These are phyloP conservation scores for Thunnus thynnus DNA, from an alignment of 2,113 vertebrate genomes.

Conservation along the genomic window DNA sequence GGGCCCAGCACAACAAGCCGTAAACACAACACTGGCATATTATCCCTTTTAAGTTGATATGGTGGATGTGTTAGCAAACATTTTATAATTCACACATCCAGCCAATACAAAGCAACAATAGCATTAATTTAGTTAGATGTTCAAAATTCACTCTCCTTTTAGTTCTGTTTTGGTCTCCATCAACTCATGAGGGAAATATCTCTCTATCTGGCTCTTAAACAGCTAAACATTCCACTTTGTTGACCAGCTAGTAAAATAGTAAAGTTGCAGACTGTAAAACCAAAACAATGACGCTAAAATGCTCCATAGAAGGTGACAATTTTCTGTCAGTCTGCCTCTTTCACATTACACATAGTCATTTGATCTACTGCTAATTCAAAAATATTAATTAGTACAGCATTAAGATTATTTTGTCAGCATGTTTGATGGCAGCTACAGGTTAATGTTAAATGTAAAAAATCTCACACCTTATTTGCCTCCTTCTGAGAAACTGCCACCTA, in stretches of 20 bases:
- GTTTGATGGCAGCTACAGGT: constrained; percentile 1
- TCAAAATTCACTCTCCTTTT: too few relatives aligned
- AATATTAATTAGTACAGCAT: not conserved
- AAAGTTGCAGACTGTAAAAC: not conserved
- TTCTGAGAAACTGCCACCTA: constrained; percentile 74
- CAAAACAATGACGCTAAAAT: not conserved
- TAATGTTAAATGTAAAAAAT: not conserved
- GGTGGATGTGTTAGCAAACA: too few relatives aligned
- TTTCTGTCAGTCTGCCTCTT: not conserved
- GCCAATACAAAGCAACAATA: too few relatives aligned
- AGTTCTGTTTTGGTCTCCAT: not conserved
- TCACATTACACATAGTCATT: not conserved
- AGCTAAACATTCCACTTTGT: not conserved
- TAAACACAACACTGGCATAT: too few relatives aligned
- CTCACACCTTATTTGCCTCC: constrained; percentile 73
- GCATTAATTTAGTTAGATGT: not conserved
- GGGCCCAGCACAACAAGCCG: too few relatives aligned
- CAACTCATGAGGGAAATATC: not conserved
- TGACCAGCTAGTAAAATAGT: not conserved
- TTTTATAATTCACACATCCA: too few relatives aligned
- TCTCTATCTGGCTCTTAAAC: not conserved
- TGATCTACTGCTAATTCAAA: not conserved
- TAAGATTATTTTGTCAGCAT: not conserved
- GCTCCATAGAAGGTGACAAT: not conserved
- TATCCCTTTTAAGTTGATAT: too few relatives aligned